Evolutionary conservation across 1,140 invertebrate species (phyloP).

Genomic region (Solen grandis): DNA sequence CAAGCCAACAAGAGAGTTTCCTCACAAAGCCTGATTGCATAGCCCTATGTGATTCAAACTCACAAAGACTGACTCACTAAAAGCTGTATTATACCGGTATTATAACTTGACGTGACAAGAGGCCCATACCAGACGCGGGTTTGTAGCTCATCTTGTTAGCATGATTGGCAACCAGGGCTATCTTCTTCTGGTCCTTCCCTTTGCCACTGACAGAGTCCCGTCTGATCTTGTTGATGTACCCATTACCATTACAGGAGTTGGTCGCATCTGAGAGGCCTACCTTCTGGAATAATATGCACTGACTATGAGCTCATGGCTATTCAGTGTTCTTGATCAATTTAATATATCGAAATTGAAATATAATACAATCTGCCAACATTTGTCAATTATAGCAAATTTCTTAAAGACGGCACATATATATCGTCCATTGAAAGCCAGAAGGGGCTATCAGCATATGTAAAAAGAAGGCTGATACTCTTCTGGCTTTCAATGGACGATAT

Average conservation of each 20-base stretch:
- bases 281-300: no score
- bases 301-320: no score
- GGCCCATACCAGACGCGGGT: conserved; percentile 18
- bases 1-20: not conserved
- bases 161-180: conserved; percentile 27
- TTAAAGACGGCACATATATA: no score
- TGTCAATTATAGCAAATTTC: no score
- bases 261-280: conserved; percentile 15
- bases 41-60: not conserved
- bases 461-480: no score
- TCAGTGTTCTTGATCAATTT: no score
- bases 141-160: conserved; percentile 45
- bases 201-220: conserved; percentile 30
- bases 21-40: not conserved
- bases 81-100: not conserved
- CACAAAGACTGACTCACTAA: no score
- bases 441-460: no score
- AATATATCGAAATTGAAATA: no score
- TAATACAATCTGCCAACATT: no score
- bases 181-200: conserved; percentile 31
- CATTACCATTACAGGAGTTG: not conserved
- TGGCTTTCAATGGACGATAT: no score
- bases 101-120: not conserved
- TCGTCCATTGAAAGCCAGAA: no score
- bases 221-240: conserved; percentile 47